A percentile compares a stretch with the other conserved stretches of the same genome.
phyloP scores from a whole-genome alignment of 2,113 vertebrate species.

The Ptychochromis oligacanthus region DNA sequence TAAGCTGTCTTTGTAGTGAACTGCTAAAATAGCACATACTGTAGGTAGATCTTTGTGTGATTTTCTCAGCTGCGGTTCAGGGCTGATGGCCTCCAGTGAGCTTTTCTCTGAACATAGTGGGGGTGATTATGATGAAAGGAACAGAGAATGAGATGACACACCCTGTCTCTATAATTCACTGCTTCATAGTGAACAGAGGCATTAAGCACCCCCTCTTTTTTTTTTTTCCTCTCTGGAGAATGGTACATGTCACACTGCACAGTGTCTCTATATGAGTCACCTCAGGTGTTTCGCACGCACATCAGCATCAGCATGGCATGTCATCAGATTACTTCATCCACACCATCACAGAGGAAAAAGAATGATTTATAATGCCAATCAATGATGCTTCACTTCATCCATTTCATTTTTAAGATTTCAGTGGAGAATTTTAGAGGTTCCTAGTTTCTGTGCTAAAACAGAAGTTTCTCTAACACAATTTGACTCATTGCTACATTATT shows the following conservation, averaged over 20 bases:
- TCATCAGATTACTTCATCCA: conserved; percentile 65
- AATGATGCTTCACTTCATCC: conserved; percentile 21
- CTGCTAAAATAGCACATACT: conserved; percentile 54
- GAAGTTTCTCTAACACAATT: not conserved
- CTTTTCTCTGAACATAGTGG: conserved; percentile 66
- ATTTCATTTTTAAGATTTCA: conserved; percentile 15
- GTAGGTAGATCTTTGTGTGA: conserved; percentile 66
- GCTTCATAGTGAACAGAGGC: conserved; percentile 77
- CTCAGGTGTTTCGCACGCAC: conserved; percentile 73
- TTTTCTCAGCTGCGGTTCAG: conserved; percentile 47
- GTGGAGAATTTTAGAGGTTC: conserved; percentile 9
- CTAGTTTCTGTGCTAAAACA: conserved; percentile 19
- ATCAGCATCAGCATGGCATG: conserved; percentile 46
- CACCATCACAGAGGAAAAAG: conserved; percentile 34
- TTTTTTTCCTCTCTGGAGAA: conserved; percentile 53
- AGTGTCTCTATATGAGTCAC: conserved; percentile 64
- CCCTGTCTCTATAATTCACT: conserved; percentile 77
- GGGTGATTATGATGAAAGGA: conserved; percentile 77
- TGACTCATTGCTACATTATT: not conserved
- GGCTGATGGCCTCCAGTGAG: conserved; percentile 69
- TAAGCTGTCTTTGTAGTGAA: conserved; percentile 32
- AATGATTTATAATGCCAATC: conserved; percentile 52
- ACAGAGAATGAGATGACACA: conserved; percentile 79
- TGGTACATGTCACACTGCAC: conserved; percentile 66
- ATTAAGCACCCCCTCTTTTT: conserved; percentile 47